Conservation (phyloP, 2,113 vertebrate species). For the Pelobates fuscus region DNA sequence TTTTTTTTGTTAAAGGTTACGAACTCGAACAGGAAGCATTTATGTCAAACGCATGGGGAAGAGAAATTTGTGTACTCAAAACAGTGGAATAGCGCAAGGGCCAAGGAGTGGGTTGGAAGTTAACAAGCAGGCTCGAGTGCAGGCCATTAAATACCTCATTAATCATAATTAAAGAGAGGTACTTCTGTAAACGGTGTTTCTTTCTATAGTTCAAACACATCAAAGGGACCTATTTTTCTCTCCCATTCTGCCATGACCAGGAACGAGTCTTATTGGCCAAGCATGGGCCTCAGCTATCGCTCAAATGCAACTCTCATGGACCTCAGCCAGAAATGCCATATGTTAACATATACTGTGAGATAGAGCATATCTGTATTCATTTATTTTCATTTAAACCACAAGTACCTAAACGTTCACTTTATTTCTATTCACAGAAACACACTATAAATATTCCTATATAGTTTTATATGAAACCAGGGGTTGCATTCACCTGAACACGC, state of each 20-base stretch:
- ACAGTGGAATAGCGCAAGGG: constrained; percentile 51
- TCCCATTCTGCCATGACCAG: background rate
- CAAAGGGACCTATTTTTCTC: background rate
- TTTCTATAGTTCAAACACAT: constrained; percentile 5
- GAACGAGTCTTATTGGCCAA: too few relatives aligned
- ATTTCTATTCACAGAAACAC: too few relatives aligned
- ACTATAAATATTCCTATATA: too few relatives aligned
- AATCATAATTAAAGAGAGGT: constrained; percentile 52
- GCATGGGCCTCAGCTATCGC: too few relatives aligned
- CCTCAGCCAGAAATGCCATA: too few relatives aligned
- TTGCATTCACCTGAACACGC: too few relatives aligned
- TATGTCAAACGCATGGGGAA: constrained; percentile 62
- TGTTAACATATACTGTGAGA: too few relatives aligned
- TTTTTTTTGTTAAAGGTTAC: constrained; percentile 55
- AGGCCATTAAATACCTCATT: constrained; percentile 50
- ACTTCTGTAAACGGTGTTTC: background rate
- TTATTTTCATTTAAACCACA: too few relatives aligned
- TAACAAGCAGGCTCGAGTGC: constrained; percentile 29
- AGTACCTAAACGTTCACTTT: too few relatives aligned
- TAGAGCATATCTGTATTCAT: too few relatives aligned
- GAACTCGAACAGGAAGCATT: constrained; percentile 72
- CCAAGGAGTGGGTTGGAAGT: constrained; percentile 49
- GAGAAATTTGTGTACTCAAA: constrained; percentile 50
- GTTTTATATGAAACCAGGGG: too few relatives aligned
- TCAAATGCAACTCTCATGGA: too few relatives aligned